A percentile compares a stretch with the other conserved stretches of the same genome.
These are phyloP conservation scores for Beroe forskalii DNA, from an alignment of 37 sponge, comb jelly and placozoan genomes.

Conservation along the genomic window DNA sequence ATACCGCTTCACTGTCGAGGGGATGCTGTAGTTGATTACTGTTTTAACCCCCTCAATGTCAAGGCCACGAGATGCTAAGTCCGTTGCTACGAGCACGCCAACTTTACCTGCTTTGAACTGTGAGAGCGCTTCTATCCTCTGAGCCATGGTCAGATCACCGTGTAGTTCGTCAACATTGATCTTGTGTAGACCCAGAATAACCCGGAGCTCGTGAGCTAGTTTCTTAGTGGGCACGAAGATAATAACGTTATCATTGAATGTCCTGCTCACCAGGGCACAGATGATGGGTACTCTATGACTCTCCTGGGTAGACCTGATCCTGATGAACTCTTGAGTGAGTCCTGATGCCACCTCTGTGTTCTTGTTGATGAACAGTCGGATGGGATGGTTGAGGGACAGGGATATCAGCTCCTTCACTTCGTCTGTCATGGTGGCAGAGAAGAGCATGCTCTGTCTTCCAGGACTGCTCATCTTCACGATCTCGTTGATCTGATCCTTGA, in stretches of 20 bases:
- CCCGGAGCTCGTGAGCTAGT: slow-evolving; percentile 81
- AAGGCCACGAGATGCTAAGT: slow-evolving; percentile 92
- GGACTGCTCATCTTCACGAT: slow-evolving; percentile 82
- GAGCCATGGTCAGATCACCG: slow-evolving; percentile 88
- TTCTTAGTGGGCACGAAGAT: slow-evolving; percentile 90
- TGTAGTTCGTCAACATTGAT: slow-evolving; percentile 88
- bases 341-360: slow-evolving; percentile 94
- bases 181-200: slow-evolving; percentile 84
- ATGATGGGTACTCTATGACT: slow-evolving; percentile 36
- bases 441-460: slow-evolving; percentile 93
- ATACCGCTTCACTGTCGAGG: slow-evolving; percentile 88
- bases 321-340: slow-evolving; percentile 92
- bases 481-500: slow-evolving; percentile 93
- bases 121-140: slow-evolving; percentile 88
- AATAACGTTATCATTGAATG: slow-evolving; percentile 85
- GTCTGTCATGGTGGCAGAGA: slow-evolving; percentile 99
- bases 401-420: slow-evolving; percentile 89
- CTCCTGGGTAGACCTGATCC: slow-evolving; percentile 66
- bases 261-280: slow-evolving; percentile 86
- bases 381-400: slow-evolving; percentile 88
- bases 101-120: slow-evolving; percentile 80
- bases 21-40: slow-evolving; percentile 94
- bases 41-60: slow-evolving; percentile 95
- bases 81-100: slow-evolving; percentile 87
- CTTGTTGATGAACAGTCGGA: slow-evolving; percentile 88